phyloP scores from a whole-genome alignment of 2,113 vertebrate species.

The Nycticryphes semicollaris region DNA sequence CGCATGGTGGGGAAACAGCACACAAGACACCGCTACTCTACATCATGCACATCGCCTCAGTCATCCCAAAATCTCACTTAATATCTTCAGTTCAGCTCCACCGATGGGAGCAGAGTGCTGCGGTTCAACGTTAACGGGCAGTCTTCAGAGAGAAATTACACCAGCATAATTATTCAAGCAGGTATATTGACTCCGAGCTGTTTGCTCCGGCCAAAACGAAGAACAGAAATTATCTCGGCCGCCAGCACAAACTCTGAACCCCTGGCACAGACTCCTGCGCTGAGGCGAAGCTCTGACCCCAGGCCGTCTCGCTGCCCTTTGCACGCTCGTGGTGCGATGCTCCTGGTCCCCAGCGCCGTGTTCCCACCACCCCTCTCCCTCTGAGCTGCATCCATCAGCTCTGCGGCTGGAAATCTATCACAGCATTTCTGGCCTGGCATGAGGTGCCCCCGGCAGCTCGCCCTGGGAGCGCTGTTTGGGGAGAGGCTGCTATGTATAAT shows the following conservation, averaged over 20 bases:
- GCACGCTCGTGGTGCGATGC: accelerated
- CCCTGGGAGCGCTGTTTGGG: neutral
- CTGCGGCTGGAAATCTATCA: neutral
- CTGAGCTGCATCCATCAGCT: neutral
- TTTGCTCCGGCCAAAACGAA: neutral
- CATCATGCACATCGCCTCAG: accelerated
- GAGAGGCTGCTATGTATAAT: neutral
- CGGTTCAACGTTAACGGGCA: neutral
- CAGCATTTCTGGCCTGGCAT: neutral
- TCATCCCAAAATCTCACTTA: neutral
- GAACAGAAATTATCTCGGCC: neutral
- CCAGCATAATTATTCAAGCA: neutral
- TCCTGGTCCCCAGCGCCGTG: neutral
- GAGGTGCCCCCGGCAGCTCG: neutral
- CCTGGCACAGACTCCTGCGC: neutral
- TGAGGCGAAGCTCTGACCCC: accelerated
- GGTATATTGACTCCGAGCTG: neutral
- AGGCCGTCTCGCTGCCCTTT: accelerated
- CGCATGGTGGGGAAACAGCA: neutral
- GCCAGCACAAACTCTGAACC: accelerated
- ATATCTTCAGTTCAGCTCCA: neutral
- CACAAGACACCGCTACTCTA: accelerated
- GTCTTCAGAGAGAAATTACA: accelerated
- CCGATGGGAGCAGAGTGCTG: neutral
- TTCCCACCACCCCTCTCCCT: neutral